phyloP scores from a whole-genome alignment of 2,888 invertebrate species.

The Petrolisthes cinctipes region DNA sequence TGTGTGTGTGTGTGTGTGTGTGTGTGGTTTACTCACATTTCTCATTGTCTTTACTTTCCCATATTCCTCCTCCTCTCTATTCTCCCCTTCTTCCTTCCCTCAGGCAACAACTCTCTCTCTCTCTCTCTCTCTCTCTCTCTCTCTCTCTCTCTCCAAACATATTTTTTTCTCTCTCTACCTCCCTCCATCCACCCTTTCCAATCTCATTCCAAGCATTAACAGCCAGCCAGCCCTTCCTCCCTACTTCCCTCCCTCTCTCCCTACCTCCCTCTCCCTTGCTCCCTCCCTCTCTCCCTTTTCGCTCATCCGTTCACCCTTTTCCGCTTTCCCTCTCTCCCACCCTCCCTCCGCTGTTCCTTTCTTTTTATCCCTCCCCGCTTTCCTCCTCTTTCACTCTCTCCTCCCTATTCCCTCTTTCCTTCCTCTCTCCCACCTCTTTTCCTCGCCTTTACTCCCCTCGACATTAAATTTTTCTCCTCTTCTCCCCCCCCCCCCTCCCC shows the following conservation, averaged over 20 bases:
- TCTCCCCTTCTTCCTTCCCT: no score
- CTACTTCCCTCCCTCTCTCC: neutral
- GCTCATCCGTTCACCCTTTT: no score
- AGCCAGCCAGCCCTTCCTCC: neutral
- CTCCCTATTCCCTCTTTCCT: neutral
- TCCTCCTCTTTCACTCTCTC: no score
- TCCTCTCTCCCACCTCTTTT: neutral
- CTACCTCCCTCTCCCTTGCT: neutral
- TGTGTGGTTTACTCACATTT: neutral
- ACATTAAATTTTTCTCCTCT: no score
- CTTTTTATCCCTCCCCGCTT: no score
- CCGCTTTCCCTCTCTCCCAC: no score
- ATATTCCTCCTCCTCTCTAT: neutral
- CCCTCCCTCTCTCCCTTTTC: no score
- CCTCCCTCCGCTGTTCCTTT: no score
- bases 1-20: conserved; percentile 1
- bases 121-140: neutral
- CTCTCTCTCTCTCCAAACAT: neutral
- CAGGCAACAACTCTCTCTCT: no score
- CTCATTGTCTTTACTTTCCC: no score
- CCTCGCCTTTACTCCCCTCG: no score
- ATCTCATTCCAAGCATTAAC: neutral
- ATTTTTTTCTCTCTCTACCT: neutral
- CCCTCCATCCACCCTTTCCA: neutral
- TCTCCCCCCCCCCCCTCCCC: no score